Base-by-base conservation (phyloP, 2,888 invertebrate genomes). In the Argyra leucocephala region DNA sequence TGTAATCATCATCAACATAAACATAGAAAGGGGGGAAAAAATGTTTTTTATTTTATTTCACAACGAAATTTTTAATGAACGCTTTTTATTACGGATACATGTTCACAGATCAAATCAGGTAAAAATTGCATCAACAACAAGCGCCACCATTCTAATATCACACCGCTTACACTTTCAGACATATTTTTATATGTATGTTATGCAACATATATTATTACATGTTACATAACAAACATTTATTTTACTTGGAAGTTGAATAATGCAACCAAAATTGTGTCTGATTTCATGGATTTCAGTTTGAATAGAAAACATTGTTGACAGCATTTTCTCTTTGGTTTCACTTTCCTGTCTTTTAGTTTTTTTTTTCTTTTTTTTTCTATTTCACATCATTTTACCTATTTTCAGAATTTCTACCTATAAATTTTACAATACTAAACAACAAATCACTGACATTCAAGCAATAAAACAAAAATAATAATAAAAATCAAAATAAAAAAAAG, bases 401-500 rank as follows among this genome's bases (percentile, higher is more conserved):
- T 31, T 31, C 4, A 9, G 18, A 48, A 12, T 48, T 48, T 18
- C 48, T 48, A 48, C 48, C 48, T 48, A 48, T 48, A 48, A 48
- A 48, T 48, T 48, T 18, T 18, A 48, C 48, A 48, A 48, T 48
- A 48, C 48, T n/a, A 48, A 48, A 9, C 18, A 48, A 15, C 48
- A 48, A 48, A 48, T 48, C 48, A 48, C 48, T 48, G 48, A 48
- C 48, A 48, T 48, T 48, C 31, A 31, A 48, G 48, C 48, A 48
- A 48, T 48, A 48, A 48, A 48, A 48, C 18, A 48, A 31, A 5
- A 10, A 31, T 48, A n/a, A 48, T 18, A n/a, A 15, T 4, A 2
- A 48, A 48, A 48, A 48, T 18, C 48, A 48, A 48, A 9, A 31
- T 7, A 31, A 31, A 31, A 31, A 31, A 31, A 10, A 31, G 31